These are phyloP conservation scores for Dendrophyllia cribrosa DNA, from an alignment of 64 coral and sea anemone genomes.

Conservation along the genomic window DNA sequence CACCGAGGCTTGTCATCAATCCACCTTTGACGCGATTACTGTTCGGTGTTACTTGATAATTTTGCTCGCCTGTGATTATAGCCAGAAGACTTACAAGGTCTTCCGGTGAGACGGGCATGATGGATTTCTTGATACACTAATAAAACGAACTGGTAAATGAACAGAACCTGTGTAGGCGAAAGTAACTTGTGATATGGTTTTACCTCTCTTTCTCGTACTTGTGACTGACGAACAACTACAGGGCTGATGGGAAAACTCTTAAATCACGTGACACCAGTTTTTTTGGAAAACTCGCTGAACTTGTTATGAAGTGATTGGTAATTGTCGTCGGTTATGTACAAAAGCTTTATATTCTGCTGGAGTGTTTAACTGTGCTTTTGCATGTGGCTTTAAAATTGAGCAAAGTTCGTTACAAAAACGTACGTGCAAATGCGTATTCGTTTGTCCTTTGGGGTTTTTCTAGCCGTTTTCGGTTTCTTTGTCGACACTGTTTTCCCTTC, in stretches of 20 bases:
- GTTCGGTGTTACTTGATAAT: constrained; percentile 49
- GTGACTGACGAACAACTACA: neutral
- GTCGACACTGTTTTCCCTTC: no score
- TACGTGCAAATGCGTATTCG: no score
- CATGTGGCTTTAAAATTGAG: no score
- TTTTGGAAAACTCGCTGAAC: constrained; percentile 1
- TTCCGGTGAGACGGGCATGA: constrained; percentile 76
- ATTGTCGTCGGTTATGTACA: neutral
- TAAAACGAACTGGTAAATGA: neutral
- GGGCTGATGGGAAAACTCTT: neutral
- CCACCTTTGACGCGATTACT: constrained; percentile 70
- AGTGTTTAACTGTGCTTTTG: no score
- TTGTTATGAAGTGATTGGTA: neutral
- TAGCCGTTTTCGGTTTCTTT: no score
- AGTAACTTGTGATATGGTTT: neutral
- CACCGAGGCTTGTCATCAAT: constrained; percentile 56
- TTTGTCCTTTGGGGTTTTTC: no score
- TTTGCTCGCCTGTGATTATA: constrained; percentile 66
- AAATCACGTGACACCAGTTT: constrained; percentile 16
- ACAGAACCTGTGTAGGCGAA: no score
- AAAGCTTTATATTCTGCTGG: no score
- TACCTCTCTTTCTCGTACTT: no score
- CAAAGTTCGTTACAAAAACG: no score
- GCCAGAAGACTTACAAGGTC: constrained; percentile 82
- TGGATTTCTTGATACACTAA: neutral